Evolutionary conservation across 2,888 invertebrate species (phyloP), one percentile per base, ranked within the genome.

Genomic region (Thera obeliscata): DNA sequence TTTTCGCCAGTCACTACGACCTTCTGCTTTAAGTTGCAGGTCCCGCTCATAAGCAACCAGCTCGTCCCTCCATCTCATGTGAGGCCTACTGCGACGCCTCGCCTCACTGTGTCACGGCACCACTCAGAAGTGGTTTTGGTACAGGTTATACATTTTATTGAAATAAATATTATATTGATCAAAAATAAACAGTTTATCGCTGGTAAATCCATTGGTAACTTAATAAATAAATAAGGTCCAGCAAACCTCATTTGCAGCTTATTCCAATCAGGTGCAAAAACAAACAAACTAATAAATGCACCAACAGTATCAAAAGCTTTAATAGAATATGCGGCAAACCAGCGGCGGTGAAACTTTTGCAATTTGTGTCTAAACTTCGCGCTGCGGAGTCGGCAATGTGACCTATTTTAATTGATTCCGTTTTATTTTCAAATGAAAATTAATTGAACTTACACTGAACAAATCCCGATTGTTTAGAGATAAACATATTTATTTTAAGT

Each of bases 261-360:
- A 57, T 60, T 69, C 54, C 64, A 64, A 61, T 69, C 68, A 41
- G 70, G 66, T 61, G 64, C 66, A 66, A 66, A 70, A 66, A 71
- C 69, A 70, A 67, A 60, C 69, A 67, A 64, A 64, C 61, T 74
- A 70, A 70, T 64, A 72, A 74, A 71, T 71, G 73, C 71, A 71
- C 61, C 65, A 70, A 64, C 73, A 71, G 56, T 66, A 69, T 67
- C 66, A 69, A 71, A 73, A 75, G 65, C 73, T 72, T 71, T 75
- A 73, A 73, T 73, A 72, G 69, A 75, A 73, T 68, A 70, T 72
- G 74, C 72, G 72, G 69, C 56, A 69, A 64, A 70, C 70, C 74
- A 67, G 69, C 69, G 54, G 61, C 67, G 22, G 58, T 59, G 66
- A 72, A 75, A 73, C 73, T 75, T 75, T 75, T 70, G 67, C 67